Conservation (phyloP, 1,140 invertebrate genomes). For the Coboldia fuscipes region DNA sequence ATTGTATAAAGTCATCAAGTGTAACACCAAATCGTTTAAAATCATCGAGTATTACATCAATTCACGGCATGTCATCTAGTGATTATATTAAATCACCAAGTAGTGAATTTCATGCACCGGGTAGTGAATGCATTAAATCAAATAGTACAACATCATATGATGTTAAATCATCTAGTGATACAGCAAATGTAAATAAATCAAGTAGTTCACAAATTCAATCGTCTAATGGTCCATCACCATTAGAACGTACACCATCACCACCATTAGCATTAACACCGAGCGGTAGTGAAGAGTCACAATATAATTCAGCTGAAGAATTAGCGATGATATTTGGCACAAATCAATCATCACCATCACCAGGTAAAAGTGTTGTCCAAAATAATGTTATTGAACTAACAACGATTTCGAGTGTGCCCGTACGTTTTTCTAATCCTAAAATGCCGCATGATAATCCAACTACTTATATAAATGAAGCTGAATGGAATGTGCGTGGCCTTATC, state of each 20-base stretch:
- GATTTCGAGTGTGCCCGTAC: no score
- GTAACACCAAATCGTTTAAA: slow-evolving; percentile 10
- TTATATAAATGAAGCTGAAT: background rate
- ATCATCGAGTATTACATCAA: slow-evolving; percentile 20
- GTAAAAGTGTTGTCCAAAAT: background rate
- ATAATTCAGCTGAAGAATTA: slow-evolving; percentile 35
- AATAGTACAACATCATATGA: slow-evolving; percentile 21
- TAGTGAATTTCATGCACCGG: slow-evolving; percentile 18
- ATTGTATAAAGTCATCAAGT: slow-evolving; percentile 19
- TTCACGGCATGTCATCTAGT: slow-evolving; percentile 20
- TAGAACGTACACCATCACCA: slow-evolving; percentile 8
- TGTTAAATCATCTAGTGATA: slow-evolving; percentile 12
- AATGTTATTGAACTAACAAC: background rate
- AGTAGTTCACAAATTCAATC: slow-evolving; percentile 10
- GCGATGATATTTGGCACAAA: slow-evolving; percentile 29
- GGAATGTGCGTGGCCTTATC: background rate
- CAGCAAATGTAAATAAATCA: slow-evolving; percentile 8
- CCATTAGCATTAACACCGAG: slow-evolving; percentile 12
- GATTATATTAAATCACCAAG: slow-evolving; percentile 20
- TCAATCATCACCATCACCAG: background rate
- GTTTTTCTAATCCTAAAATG: no score
- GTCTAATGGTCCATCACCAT: no score
- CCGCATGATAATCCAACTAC: background rate
- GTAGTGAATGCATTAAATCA: slow-evolving; percentile 21
- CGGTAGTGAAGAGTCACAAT: slow-evolving; percentile 22